These are phyloP conservation scores for Alosa alosa DNA, from an alignment of 2,113 vertebrate species.

Conservation along the genomic window DNA sequence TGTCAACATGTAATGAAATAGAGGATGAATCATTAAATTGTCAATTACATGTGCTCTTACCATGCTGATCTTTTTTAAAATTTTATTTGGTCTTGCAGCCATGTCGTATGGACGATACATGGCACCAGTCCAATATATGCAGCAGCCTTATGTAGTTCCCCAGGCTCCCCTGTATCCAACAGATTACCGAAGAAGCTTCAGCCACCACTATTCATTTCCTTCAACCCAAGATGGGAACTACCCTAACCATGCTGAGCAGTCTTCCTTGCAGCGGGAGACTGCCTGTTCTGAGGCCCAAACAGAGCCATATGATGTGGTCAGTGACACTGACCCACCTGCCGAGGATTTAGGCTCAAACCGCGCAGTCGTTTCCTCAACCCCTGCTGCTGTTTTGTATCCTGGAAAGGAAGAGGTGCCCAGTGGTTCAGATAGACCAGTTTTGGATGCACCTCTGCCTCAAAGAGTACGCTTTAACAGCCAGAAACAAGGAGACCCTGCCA, in stretches of 20 bases:
- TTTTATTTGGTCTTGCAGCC: constrained; percentile 15
- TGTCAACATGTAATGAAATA: too few relatives aligned
- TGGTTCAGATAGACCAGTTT: constrained; percentile 13
- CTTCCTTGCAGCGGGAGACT: constrained; percentile 43
- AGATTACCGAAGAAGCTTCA: constrained; percentile 53
- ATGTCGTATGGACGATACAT: constrained; percentile 46
- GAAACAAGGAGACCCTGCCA: neutral
- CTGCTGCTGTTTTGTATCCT: constrained; percentile 9
- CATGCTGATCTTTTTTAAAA: neutral
- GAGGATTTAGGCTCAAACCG: constrained; percentile 31
- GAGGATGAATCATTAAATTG: too few relatives aligned
- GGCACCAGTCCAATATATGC: constrained; percentile 56
- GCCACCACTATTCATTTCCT: constrained; percentile 38
- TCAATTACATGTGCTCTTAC: neutral
- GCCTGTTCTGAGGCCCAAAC: constrained; percentile 55
- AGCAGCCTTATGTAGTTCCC: constrained; percentile 56
- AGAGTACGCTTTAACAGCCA: neutral
- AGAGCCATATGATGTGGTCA: constrained; percentile 48
- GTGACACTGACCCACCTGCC: constrained; percentile 32
- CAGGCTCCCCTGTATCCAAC: constrained; percentile 55
- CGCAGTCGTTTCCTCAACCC: constrained; percentile 39
- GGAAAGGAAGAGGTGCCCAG: constrained; percentile 31
- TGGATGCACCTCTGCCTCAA: neutral
- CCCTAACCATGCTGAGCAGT: constrained; percentile 46
- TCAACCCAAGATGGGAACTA: constrained; percentile 41